Evolutionary conservation across 2,888 invertebrate genomes (phyloP).

Genomic region (Eupithecia subumbrata): DNA sequence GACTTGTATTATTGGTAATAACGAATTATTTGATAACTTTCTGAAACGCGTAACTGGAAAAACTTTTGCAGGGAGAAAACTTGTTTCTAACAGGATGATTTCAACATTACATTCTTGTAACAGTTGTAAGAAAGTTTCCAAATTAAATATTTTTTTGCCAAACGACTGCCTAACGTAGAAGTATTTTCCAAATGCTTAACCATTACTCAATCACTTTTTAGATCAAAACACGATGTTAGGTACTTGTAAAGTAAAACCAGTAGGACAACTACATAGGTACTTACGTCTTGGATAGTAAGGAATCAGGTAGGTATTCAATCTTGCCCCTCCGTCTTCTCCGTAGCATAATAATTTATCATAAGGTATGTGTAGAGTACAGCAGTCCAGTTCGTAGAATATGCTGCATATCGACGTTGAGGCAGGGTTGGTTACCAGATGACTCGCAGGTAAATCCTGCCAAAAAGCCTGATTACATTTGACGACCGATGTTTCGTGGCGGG

Average conservation of each 20-base stretch:
- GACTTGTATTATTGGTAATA: neutral
- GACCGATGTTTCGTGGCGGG: too few relatives aligned
- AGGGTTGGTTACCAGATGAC: too few relatives aligned
- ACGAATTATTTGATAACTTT: neutral
- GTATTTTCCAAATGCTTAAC: conserved; percentile 18
- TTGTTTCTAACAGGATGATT: neutral
- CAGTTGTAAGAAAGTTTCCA: conserved; percentile 12
- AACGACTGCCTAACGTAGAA: conserved; percentile 12
- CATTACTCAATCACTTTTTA: conserved; percentile 20
- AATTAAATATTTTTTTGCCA: conserved; percentile 6
- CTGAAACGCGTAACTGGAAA: neutral
- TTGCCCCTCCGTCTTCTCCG: neutral
- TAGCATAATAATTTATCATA: neutral
- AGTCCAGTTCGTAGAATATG: too few relatives aligned
- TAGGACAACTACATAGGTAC: conserved; percentile 3
- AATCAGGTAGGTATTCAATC: neutral
- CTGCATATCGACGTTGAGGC: too few relatives aligned
- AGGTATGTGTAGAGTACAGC: neutral
- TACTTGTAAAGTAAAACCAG: conserved; percentile 4
- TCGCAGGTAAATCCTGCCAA: too few relatives aligned
- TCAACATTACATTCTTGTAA: neutral
- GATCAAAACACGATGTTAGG: neutral
- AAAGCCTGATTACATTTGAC: too few relatives aligned
- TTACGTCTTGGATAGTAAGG: neutral
- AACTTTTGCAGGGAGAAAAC: neutral